Base-by-base conservation (phyloP, 2,888 invertebrate genomes). In the Acronicta psi region DNA sequence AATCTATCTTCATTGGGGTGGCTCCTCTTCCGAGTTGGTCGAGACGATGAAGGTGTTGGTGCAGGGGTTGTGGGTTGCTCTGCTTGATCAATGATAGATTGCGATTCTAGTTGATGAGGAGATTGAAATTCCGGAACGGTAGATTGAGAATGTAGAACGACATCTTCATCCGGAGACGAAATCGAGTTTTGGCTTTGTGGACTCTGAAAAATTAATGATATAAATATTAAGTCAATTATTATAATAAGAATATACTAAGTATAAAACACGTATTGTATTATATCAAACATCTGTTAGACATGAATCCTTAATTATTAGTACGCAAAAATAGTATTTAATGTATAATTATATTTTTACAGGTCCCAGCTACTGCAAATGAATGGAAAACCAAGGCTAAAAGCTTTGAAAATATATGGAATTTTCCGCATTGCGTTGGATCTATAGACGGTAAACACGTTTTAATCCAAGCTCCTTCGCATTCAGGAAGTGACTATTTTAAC, bases 241-340 rank as follows among this genome's bases (percentile, higher is more conserved):
- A 44, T 49, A 43, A 52, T 47, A 54, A 46, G n/a, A 14, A 50
- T 52, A 50, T 29, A 29, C 29, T 29, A 16, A 58, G 38, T 53
- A 47, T 34, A 62, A 53, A 58, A 53, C 53, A 59, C 11, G 52
- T 59, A 46, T 59, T 60, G 56, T 65, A 59, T 60, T 65, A 57
- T 65, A 11, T 56, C 59, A 59, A 52, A 65, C 59, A 59, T 56
- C 59, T 57, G 64, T 59, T 59, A 65, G 44, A 54, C 57, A 60
- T 53, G 50, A 50, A 60, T 52, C 59, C 56, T 4, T 52, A 59
- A 55, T 5, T 55, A 58, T 58, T 54, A 45, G 34, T 47, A 43
- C 2, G 42, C 56, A 44, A 54, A 53, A 55, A 59, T 56, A 55
- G 49, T 57, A 54, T 50, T 58, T 58, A 62, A 53, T 58, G 51